Evolutionary conservation across 2,113 vertebrate genomes (phyloP).

Genomic region (Atlantisia rogersi): DNA sequence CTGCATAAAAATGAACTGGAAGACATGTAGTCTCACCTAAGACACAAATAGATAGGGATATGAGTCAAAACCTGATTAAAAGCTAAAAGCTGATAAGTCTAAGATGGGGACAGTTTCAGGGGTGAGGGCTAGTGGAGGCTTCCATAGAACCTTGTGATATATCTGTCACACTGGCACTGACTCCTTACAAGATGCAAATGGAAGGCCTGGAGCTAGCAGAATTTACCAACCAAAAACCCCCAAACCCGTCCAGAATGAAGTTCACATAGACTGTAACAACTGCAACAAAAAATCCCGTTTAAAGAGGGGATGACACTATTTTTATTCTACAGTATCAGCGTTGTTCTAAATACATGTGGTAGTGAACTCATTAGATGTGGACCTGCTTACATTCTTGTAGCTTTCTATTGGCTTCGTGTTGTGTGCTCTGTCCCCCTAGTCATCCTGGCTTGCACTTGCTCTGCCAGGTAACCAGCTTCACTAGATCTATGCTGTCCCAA

Average conservation of each 20-base stretch:
- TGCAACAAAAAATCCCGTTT: neutral
- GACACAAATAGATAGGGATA: neutral
- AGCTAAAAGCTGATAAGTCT: neutral
- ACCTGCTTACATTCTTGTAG: neutral
- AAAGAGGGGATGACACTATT: accelerated
- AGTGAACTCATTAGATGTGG: neutral
- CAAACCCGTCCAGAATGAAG: too few species aligned
- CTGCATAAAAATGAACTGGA: neutral
- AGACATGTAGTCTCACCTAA: neutral
- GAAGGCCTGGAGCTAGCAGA: neutral
- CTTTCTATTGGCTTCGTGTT: neutral
- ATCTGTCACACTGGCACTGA: neutral
- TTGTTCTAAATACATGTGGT: accelerated
- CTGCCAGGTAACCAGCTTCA: neutral
- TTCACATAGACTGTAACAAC: too few species aligned
- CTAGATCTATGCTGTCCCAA: neutral
- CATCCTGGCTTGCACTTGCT: neutral
- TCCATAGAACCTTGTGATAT: neutral
- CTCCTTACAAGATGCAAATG: neutral
- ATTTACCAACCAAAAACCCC: neutral
- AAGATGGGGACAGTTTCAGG: neutral
- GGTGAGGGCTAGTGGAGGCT: neutral
- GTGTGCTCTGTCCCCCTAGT: accelerated
- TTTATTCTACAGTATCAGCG: neutral
- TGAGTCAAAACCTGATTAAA: neutral